Evolutionary conservation across 2,797 vertebrate genomes (phyloP).

Genomic region (Sebastes taczanowskii): DNA sequence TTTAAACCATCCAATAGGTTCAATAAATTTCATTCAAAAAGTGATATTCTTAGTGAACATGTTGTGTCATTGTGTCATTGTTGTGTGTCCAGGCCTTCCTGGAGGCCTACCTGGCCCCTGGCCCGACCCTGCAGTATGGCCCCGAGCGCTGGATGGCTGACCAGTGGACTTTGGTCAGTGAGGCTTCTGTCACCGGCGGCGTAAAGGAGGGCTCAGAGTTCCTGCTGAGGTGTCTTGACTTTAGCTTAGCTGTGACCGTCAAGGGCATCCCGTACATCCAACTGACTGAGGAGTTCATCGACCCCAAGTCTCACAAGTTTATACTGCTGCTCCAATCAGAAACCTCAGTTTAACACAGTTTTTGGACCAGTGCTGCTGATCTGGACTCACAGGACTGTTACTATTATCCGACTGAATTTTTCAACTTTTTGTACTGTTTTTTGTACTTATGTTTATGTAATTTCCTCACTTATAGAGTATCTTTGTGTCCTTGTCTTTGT

Average conservation of each 20-base stretch:
- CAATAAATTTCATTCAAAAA: background rate
- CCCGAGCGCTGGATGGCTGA: constrained; percentile 92
- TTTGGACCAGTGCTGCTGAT: constrained; percentile 32
- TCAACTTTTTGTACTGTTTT: constrained; percentile 70
- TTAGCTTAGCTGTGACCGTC: constrained; percentile 91
- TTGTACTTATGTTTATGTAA: constrained; percentile 60
- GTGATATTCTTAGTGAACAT: background rate
- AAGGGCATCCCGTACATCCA: constrained; percentile 93
- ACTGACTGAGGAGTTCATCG: constrained; percentile 92
- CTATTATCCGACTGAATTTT: constrained; percentile 34
- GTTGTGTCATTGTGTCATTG: background rate
- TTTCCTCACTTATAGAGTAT: constrained; percentile 41
- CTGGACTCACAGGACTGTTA: constrained; percentile 69
- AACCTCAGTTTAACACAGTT: constrained; percentile 87
- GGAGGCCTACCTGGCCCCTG: constrained; percentile 91
- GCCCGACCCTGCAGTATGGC: constrained; percentile 93
- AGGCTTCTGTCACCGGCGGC: constrained; percentile 91
- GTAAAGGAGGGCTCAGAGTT: constrained; percentile 89
- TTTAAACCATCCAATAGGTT: background rate
- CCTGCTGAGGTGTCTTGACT: constrained; percentile 92
- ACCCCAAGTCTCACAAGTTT: constrained; percentile 97
- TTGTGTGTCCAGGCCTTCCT: constrained; percentile 89
- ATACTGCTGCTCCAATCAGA: constrained; percentile 94
- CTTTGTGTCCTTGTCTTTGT: constrained; percentile 44
- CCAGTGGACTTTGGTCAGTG: constrained; percentile 95